Percentiles rank a stretch among this genome's conserved stretches.
phyloP scores from a whole-genome alignment of 2,797 vertebrate genomes.

The Vultur gryphus region DNA sequence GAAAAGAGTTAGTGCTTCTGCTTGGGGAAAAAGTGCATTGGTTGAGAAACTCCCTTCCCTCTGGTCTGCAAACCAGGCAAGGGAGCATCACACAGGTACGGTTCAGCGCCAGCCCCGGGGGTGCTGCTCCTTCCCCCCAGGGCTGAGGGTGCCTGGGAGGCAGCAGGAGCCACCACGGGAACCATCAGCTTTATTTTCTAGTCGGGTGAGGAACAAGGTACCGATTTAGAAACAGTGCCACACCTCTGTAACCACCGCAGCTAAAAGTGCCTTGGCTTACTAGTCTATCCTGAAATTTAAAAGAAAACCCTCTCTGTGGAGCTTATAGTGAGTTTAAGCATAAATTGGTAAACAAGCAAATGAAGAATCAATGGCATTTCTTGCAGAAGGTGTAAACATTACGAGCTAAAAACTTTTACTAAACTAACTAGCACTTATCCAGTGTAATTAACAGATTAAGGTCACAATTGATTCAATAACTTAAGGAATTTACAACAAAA shows the following conservation, averaged over 20 bases:
- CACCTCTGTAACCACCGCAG: accelerated
- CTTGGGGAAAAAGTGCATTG: neutral
- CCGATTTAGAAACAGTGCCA: neutral
- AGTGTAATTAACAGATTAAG: neutral
- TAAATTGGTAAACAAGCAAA: neutral
- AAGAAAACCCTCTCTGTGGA: neutral
- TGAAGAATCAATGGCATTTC: neutral
- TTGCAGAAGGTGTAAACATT: neutral
- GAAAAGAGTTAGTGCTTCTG: neutral
- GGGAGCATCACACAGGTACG: no score
- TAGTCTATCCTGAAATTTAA: neutral
- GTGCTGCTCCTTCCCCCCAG: neutral
- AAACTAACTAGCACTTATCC: neutral
- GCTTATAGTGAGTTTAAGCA: neutral
- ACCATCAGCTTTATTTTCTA: neutral
- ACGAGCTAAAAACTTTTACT: neutral
- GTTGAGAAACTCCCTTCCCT: neutral
- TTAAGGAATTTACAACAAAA: neutral
- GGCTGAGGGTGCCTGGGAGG: neutral
- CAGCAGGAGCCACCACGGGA: neutral
- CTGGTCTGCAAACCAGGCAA: neutral
- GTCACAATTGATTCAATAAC: neutral
- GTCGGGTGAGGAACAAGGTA: neutral
- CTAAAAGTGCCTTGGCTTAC: neutral
- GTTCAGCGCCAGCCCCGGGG: neutral